These are phyloP conservation scores for Cheirogaleus medius DNA, from an alignment of 2,113 vertebrate genomes.

Conservation along the genomic window DNA sequence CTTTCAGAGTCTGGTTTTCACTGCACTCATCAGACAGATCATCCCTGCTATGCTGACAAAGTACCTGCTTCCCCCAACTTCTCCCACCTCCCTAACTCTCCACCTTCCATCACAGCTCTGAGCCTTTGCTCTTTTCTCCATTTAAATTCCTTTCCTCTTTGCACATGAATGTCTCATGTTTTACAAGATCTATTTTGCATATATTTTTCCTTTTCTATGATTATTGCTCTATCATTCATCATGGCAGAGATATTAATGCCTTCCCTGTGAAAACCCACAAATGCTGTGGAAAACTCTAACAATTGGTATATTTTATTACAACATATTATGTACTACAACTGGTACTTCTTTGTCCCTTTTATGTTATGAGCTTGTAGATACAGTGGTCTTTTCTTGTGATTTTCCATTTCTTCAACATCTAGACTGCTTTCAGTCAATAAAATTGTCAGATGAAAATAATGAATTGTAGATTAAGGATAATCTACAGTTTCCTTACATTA, in stretches of 20 bases:
- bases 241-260: background rate
- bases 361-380: background rate
- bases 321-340: background rate
- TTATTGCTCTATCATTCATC: background rate
- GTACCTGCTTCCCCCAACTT: background rate
- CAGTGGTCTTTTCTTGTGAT: background rate
- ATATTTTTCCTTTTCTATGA: background rate
- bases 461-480: background rate
- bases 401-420: background rate
- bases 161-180: background rate
- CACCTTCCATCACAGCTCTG: background rate
- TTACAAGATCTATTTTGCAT: background rate
- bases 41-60: background rate
- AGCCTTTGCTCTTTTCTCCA: background rate
- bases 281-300: background rate
- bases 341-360: background rate
- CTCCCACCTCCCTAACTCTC: no score
- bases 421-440: no score
- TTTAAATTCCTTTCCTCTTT: background rate
- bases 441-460: background rate
- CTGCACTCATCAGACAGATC: background rate
- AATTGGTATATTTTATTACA: background rate
- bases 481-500: background rate
- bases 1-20: background rate
- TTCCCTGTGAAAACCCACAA: background rate